Evolutionary conservation across 2,113 vertebrate genomes (phyloP).

Genomic region (Sprattus sprattus): DNA sequence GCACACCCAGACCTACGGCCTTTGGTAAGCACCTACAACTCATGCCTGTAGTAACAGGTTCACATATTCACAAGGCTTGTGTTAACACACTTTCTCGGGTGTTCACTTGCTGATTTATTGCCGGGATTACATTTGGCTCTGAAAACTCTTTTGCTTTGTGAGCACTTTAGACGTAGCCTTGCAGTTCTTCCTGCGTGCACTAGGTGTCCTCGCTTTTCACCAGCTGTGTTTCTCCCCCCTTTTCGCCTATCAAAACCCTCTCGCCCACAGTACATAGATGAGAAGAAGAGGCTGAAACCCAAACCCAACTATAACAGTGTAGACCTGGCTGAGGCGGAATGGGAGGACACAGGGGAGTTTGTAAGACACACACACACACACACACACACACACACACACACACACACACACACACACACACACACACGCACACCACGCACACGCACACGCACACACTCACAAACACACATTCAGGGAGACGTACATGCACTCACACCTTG

Average conservation of each 20-base stretch:
- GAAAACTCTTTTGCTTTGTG: background rate
- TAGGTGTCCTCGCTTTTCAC: background rate
- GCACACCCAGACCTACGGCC: conserved; percentile 94
- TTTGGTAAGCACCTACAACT: conserved; percentile 77
- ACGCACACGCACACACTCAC: background rate
- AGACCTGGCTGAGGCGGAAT: conserved; percentile 93
- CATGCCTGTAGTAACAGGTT: background rate
- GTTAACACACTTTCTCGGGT: background rate
- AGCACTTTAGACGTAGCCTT: background rate
- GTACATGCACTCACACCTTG: background rate
- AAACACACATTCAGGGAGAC: background rate
- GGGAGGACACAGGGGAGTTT: conserved; percentile 85
- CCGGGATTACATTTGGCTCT: background rate
- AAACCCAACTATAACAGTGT: conserved; percentile 98
- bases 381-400: background rate
- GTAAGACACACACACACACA: conserved; percentile 60
- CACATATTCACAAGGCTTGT: background rate
- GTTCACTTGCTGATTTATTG: background rate
- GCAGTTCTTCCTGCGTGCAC: background rate
- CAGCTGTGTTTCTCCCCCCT: background rate
- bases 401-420: conserved; percentile 2
- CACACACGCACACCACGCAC: background rate
- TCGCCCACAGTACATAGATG: conserved; percentile 83
- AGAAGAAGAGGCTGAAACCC: conserved; percentile 83
- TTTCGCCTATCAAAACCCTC: background rate